Base-by-base conservation (phyloP, 2,797 vertebrate species). In the Chromobotia macracanthus region DNA sequence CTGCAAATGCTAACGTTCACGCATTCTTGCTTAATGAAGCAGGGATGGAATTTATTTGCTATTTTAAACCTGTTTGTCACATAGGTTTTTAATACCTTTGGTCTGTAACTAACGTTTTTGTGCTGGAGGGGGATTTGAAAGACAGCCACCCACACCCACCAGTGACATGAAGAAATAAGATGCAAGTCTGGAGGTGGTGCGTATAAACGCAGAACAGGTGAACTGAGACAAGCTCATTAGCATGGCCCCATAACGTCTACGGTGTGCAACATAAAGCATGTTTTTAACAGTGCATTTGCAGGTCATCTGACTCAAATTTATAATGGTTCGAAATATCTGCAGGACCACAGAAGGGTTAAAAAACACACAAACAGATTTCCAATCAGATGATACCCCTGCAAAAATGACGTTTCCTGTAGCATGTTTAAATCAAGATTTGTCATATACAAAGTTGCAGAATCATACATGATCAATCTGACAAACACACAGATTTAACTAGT, bases 11-110 rank as follows among this genome's bases (percentile, higher is more conserved):
- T 85, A 93, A 93, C 91, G 89, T 90, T 88, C 87, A 6, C 0
- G 0, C 91, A 93, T 94, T 92, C 90, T 82, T 93, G 58, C 67
- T 80, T 58, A 77, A 84, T 89, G 85, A 91, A 87, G 77, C 75
- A 86, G 66, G 79, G 80, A 55, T 38, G 21, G 76, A 87, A 79
- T 88, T 80, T 86, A 89, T 89, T 91, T 87, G 86, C 82, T 86
- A 91, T 90, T 86, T 67, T 63, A 88, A 92, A 91, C 88, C 86
- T 85, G 85, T 86, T 89, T 38, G 84, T 79, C 89, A 77, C 87
- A 89, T 86, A 84, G 75, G 84, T 86, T 81, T 80, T 79, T 63
- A 78, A 31, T 71, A 70, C 83, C 78, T 81, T 58, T 66, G 55
- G 86, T 74, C 91, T 92, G 90, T 89, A 88, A 89, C 82, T 8